Conservation (phyloP, 2,888 invertebrate species). For the Mimumesa dahlbomi region DNA sequence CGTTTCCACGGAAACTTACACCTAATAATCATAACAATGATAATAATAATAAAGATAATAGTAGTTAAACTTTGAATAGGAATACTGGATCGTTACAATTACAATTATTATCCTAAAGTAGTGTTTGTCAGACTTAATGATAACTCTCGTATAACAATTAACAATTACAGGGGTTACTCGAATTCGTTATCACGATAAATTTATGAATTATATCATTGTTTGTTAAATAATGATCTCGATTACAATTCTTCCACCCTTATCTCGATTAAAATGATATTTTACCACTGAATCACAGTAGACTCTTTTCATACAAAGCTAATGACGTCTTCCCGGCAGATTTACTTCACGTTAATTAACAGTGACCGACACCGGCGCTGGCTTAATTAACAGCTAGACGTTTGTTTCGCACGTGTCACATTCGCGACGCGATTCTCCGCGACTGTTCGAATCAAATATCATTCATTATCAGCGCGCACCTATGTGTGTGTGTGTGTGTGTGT, state of each 20-base stretch:
- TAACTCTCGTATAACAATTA: no score
- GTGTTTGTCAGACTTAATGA: no score
- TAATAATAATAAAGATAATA: background rate
- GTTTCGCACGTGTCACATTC: constrained; percentile 31
- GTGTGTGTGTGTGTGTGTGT: no score
- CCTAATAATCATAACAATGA: background rate
- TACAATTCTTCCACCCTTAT: no score
- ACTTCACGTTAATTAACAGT: constrained; percentile 2
- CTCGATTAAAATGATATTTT: no score
- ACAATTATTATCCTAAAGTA: background rate
- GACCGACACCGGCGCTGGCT: constrained; percentile 29
- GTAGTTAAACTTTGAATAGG: background rate
- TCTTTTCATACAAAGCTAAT: background rate
- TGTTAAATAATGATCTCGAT: no score
- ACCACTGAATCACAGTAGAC: no score
- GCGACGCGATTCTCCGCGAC: constrained; percentile 10
- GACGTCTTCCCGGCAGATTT: background rate
- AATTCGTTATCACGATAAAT: no score
- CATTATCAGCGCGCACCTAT: constrained; percentile 2
- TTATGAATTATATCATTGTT: no score
- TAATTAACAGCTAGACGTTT: constrained; percentile 36
- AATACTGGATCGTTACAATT: background rate
- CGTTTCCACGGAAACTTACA: background rate
- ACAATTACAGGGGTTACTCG: no score
- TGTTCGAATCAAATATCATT: constrained; percentile 12